Evolutionary conservation across 2,888 invertebrate species (phyloP).

Genomic region (Caenorhabditis angaria): DNA sequence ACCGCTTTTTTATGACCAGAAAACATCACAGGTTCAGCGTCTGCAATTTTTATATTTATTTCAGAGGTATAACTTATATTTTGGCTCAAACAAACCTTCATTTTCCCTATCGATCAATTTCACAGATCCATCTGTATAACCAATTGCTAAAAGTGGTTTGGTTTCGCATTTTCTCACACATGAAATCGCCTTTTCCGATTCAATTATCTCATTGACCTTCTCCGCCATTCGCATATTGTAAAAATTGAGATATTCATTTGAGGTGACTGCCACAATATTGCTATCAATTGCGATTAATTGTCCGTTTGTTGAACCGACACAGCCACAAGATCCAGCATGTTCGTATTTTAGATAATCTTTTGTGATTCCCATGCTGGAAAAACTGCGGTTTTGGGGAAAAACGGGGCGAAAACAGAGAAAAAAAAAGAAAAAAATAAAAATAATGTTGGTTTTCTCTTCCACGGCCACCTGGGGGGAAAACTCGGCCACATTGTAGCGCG

Average conservation of each 20-base stretch:
- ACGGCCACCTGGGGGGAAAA: no score
- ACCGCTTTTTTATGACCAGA: constrained; percentile 87
- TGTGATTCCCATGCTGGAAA: constrained; percentile 74
- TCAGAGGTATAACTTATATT: background rate
- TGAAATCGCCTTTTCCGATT: constrained; percentile 80
- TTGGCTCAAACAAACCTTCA: constrained; percentile 9
- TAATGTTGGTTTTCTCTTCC: no score
- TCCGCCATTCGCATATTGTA: constrained; percentile 91
- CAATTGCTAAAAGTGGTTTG: constrained; percentile 85
- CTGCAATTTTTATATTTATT: constrained; percentile 38
- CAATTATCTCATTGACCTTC: constrained; percentile 74
- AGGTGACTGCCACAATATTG: constrained; percentile 86
- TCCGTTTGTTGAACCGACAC: constrained; percentile 81
- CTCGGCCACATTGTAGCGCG: no score
- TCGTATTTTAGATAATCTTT: constrained; percentile 92
- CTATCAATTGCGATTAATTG: constrained; percentile 84
- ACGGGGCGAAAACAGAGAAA: background rate
- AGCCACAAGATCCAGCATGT: constrained; percentile 85
- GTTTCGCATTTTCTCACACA: constrained; percentile 82
- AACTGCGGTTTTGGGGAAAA: no score
- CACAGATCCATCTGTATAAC: constrained; percentile 84
- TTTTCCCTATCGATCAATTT: constrained; percentile 73
- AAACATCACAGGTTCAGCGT: constrained; percentile 79
- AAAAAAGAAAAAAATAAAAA: background rate
- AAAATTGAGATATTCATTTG: constrained; percentile 89